Conservation (phyloP, 2,113 vertebrate species). For the Hemibagrus wyckioides region DNA sequence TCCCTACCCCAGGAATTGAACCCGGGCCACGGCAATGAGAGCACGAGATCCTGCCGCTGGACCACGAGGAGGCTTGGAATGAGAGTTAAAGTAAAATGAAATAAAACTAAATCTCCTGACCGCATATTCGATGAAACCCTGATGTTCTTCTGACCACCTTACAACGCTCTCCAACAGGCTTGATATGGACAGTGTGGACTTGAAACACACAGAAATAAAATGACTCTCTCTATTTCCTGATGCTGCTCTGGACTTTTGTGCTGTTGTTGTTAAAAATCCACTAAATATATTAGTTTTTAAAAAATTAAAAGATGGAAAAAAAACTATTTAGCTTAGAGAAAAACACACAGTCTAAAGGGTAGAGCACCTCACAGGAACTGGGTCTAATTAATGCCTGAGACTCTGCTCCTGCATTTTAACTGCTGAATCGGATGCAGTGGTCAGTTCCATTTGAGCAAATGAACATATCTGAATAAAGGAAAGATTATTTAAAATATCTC, state of each 20-base stretch:
- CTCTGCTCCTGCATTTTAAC: not conserved
- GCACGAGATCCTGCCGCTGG: no score
- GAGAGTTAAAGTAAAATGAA: not conserved
- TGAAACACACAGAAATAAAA: not conserved
- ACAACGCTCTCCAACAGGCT: not conserved
- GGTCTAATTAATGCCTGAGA: not conserved
- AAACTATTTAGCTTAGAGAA: not conserved
- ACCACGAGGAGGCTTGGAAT: no score
- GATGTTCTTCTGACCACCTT: not conserved
- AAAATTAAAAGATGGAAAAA: not conserved
- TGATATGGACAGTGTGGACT: not conserved
- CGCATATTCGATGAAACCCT: not conserved
- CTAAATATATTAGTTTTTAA: not conserved
- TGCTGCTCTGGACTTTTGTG: no score
- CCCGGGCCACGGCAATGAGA: no score
- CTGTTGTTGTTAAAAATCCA: not conserved
- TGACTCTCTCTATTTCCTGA: no score
- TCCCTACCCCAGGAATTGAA: no score
- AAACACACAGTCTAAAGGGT: not conserved
- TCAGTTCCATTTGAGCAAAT: not conserved
- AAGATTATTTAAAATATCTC: not conserved
- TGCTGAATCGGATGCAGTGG: not conserved
- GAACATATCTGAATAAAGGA: not conserved
- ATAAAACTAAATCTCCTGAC: not conserved
- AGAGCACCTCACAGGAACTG: no score